Base-by-base conservation (phyloP, 2,797 vertebrate species). In the Hydrocynus forskahlii region DNA sequence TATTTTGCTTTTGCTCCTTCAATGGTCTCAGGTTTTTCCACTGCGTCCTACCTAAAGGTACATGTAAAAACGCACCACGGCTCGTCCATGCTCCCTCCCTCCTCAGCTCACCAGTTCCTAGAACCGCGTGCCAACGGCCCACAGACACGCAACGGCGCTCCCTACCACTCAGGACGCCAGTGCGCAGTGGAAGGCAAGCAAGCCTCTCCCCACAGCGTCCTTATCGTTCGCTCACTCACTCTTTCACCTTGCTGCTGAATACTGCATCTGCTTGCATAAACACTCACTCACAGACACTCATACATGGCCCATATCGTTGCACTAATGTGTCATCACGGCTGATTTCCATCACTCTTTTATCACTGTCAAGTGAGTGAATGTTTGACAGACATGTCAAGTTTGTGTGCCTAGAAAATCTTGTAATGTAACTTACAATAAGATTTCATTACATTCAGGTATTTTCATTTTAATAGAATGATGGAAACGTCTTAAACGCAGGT, bases 21-120 rank as follows among this genome's bases (percentile, higher is more conserved):
- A 50, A 82, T 92, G 94, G 94, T 92, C 92, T 89, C 94, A 99
- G 98, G 98, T 98, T 99, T 99, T 96, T 99, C 97, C 94, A 99
- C 97, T 94, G 97, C 98, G 89, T 99, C 98, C 96, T 99, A 99
- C 96, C 98, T 99, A 97, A 99, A 99, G 96, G 97, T 99, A 96
- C 98, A 99, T 94, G 96, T 98, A 96, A 99, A 99, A 98, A 98
- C 96, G 92, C 97, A 99, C 95, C 98, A 99, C 92, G 96, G 97
- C 96, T 95, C 97, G 94, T 94, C 92, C 85, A 90, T 94, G 85
- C 91, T 93, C 87, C 92, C 90, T 87, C 89, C 93, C 84, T 88
- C 92, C 88, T 84, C 93, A 89, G 88, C 92, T 87, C 93, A 94
- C 90, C 94, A 95, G 95, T 98, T 94, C 92, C 92, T 96, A 92